Base-by-base conservation (phyloP, 2,113 vertebrate species). In the Lasiurus cinereus region DNA sequence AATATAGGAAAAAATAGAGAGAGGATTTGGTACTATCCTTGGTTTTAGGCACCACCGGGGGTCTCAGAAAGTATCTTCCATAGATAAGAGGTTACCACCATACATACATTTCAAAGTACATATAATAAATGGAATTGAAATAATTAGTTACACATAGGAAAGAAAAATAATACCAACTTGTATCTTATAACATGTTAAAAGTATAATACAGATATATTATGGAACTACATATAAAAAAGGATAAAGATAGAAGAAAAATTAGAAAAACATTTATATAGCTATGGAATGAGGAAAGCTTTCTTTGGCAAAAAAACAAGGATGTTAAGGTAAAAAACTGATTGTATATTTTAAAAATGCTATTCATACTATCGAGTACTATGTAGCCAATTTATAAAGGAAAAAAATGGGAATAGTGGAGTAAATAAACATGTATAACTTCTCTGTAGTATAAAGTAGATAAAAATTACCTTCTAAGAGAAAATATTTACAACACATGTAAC, bases 201-300 rank as follows among this genome's bases (percentile, higher is more conserved):
- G 24, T 83, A 83, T 95, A 86, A n/a, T 83, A 12, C 64, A 83
- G 24, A 88, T 52, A 64, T 50, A 91, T 50, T 50, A 85, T 91
- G 18, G 8, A 82, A 59, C 8, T 52, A 85, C 46, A 73, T 73
- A 46, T 77, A 67, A 92, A 83, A 14, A 54, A 70, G 12, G 16
- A 69, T 78, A 83, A 62, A 89, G 21, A 50, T 67, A 36, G 19
- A 77, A 74, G 21, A 83, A 83, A 78, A 52, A 62, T 67, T 80
- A 33, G 33, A 50, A 91, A 88, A 70, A 84, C 31, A 78, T 66
- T 67, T 90, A 13, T 33, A 46, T 52, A 36, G 10, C 3, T 56
- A 48, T 72, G 1, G 12, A 90, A 59, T 66, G 29, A 93, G 12
- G 15, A 56, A 82, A 93, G 11, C 0, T 66, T 95, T 87, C 43